Conservation (phyloP, 2,888 invertebrate species). For the Troides helena region DNA sequence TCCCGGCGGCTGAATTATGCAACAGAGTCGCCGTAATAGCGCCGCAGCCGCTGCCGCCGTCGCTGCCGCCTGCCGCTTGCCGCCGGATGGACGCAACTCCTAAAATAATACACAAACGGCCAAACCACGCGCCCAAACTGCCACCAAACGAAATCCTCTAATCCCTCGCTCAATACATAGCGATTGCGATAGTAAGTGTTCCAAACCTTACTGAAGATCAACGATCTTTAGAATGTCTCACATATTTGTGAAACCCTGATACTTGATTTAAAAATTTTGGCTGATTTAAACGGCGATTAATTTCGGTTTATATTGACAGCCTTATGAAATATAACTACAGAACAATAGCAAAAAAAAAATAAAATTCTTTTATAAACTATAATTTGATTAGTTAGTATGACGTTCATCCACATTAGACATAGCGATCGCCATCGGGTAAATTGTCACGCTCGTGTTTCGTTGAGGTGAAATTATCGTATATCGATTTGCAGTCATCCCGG, state of each 20-base stretch:
- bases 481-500: conserved; percentile 35
- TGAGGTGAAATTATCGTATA: conserved; percentile 29
- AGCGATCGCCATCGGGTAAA: conserved; percentile 14
- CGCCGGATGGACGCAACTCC: conserved; percentile 58
- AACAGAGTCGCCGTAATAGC: conserved; percentile 72
- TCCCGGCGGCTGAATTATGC: conserved; percentile 77
- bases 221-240: too few relatives aligned
- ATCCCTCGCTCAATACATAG: not conserved
- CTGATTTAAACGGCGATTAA: too few relatives aligned
- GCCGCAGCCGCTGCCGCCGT: conserved; percentile 41
- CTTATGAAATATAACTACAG: not conserved
- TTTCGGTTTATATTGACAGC: too few relatives aligned
- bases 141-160: not conserved
- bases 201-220: too few relatives aligned
- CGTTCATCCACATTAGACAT: conserved; percentile 16
- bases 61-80: too few relatives aligned
- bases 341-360: not conserved
- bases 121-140: conserved; percentile 36
- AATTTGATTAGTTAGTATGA: not conserved
- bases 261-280: too few relatives aligned
- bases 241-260: too few relatives aligned
- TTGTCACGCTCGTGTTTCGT: conserved; percentile 28
- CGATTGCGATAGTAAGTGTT: too few relatives aligned
- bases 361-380: not conserved
- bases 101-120: conserved; percentile 60